Percentiles rank a stretch among this genome's conserved stretches.
These are phyloP conservation scores for Crenuchus spilurus DNA, from an alignment of 2,797 vertebrate species.

Conservation along the genomic window DNA sequence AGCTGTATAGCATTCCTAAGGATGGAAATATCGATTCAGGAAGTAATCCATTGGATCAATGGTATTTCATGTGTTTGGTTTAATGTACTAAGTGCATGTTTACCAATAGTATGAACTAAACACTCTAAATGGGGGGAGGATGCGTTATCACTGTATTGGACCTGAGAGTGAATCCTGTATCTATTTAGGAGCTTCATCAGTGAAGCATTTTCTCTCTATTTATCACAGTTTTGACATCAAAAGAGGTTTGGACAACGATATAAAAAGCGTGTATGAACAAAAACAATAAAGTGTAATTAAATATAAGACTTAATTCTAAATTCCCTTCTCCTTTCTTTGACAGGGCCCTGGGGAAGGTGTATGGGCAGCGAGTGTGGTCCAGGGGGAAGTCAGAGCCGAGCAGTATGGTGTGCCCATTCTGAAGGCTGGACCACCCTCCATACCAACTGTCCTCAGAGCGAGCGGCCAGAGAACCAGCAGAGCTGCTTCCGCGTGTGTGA, in stretches of 20 bases:
- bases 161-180: neutral
- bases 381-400: constrained; percentile 91
- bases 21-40: constrained; percentile 51
- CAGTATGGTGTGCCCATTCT: constrained; percentile 93
- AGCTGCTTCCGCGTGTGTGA: constrained; percentile 94
- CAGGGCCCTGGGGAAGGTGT: constrained; percentile 95
- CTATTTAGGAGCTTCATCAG: neutral
- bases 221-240: neutral
- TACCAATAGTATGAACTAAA: constrained; percentile 20
- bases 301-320: neutral
- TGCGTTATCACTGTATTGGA: constrained; percentile 19
- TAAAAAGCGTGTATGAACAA: neutral
- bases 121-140: constrained; percentile 17
- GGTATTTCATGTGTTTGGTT: constrained; percentile 7
- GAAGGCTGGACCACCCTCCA: constrained; percentile 96
- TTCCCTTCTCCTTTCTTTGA: constrained; percentile 18
- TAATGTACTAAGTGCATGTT: constrained; percentile 39
- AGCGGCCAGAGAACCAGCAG: constrained; percentile 89
- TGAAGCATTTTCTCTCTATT: neutral
- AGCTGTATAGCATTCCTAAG: constrained; percentile 43
- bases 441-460: constrained; percentile 86
- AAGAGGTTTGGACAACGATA: no score
- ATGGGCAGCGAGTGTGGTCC: constrained; percentile 96
- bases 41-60: constrained; percentile 29
- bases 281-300: neutral